Evolutionary conservation across 2,797 vertebrate species (phyloP).

Genomic region (Phalanger gymnotis): DNA sequence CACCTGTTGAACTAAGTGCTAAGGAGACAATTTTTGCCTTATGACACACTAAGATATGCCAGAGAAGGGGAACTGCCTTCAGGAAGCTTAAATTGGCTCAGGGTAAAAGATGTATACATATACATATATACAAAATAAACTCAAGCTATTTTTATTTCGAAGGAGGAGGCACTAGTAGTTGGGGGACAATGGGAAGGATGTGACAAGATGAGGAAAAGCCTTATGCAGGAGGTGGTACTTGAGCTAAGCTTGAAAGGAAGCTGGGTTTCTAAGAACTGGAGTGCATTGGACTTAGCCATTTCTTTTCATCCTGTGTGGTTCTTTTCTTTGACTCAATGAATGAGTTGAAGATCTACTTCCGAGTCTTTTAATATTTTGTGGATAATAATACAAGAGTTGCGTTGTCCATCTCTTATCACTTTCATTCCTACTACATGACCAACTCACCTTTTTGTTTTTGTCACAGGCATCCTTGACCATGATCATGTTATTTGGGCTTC

Average conservation of each 20-base stretch:
- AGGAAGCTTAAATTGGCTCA: background rate
- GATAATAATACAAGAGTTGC: no score
- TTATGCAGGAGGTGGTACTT: background rate
- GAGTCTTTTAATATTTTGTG: no score
- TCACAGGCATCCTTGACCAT: background rate
- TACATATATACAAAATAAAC: background rate
- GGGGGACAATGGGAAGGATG: background rate
- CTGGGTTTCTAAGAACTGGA: background rate
- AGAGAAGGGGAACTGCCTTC: background rate
- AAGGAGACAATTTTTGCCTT: no score
- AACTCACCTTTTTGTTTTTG: background rate
- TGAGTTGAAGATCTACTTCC: no score
- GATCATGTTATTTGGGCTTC: background rate
- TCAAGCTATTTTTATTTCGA: background rate
- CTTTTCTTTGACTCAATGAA: background rate
- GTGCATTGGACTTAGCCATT: background rate
- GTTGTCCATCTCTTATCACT: no score
- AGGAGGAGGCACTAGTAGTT: background rate
- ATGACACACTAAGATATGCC: background rate
- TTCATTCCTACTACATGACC: no score
- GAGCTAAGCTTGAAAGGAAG: background rate
- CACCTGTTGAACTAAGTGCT: no score
- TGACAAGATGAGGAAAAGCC: background rate
- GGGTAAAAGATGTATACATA: background rate
- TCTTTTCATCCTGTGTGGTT: background rate